phyloP scores from a whole-genome alignment of 2,888 invertebrate species.

The Pyrrhia umbra region DNA sequence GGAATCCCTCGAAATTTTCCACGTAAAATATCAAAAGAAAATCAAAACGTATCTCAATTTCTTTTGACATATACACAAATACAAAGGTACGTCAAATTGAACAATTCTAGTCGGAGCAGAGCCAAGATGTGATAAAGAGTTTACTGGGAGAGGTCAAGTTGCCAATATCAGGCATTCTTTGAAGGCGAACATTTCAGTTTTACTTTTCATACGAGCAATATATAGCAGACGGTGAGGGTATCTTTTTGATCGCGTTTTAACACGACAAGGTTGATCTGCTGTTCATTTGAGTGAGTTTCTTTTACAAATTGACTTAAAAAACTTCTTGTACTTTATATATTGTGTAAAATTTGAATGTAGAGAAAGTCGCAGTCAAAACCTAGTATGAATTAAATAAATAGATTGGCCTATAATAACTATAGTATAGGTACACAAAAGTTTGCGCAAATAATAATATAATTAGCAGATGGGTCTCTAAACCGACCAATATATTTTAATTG shows the following conservation, averaged over 20 bases:
- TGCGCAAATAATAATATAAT: too few species aligned
- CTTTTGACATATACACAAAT: not conserved
- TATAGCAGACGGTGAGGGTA: not conserved
- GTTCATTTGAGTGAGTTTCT: too few species aligned
- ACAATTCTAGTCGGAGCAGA: not conserved
- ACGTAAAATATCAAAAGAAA: not conserved
- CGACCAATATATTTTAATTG: too few species aligned
- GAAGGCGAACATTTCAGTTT: slow-evolving; percentile 19
- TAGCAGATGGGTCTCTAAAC: too few species aligned
- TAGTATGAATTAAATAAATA: too few species aligned
- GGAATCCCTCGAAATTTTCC: not conserved
- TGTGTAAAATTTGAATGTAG: too few species aligned
- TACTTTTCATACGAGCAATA: slow-evolving; percentile 20
- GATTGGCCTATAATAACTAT: too few species aligned
- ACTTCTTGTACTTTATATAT: too few species aligned
- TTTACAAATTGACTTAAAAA: too few species aligned
- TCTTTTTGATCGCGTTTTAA: not conserved
- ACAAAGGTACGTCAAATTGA: not conserved
- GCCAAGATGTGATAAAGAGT: slow-evolving; percentile 11
- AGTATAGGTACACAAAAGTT: too few species aligned
- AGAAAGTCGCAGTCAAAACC: too few species aligned
- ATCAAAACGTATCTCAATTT: not conserved
- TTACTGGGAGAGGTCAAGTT: slow-evolving; percentile 22
- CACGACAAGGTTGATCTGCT: too few species aligned
- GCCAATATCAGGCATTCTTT: slow-evolving; percentile 30